phyloP scores from a whole-genome alignment of 2,113 vertebrate genomes.

The Scalopus aquaticus region DNA sequence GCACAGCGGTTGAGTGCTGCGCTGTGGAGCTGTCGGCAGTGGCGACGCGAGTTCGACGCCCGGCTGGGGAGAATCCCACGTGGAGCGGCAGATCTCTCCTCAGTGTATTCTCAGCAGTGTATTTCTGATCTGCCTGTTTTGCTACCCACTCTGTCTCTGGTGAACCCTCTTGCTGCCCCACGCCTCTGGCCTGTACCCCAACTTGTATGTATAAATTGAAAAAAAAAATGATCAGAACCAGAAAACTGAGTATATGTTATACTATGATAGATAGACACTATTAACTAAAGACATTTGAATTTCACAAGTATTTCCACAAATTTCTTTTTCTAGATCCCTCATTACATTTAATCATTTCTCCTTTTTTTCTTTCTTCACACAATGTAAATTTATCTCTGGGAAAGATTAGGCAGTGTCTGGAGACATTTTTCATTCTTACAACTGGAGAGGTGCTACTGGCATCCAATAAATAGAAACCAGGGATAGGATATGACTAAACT shows the following conservation, averaged over 20 bases:
- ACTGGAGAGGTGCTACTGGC: not conserved
- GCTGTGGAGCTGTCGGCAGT: too few species aligned
- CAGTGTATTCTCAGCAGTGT: too few species aligned
- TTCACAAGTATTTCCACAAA: not conserved
- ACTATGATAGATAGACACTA: not conserved
- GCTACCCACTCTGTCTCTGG: too few species aligned
- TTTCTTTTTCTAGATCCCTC: not conserved
- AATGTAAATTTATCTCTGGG: not conserved
- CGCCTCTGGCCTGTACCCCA: too few species aligned
- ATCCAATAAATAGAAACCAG: not conserved
- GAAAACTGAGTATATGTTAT: not conserved
- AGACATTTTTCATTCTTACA: not conserved
- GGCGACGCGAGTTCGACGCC: too few species aligned
- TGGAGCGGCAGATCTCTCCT: too few species aligned
- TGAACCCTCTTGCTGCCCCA: too few species aligned
- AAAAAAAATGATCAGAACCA: not conserved
- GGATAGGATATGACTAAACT: not conserved
- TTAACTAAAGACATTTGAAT: not conserved
- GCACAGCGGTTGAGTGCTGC: too few species aligned
- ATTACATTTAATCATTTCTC: not conserved
- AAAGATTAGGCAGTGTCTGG: not conserved
- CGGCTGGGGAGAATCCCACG: too few species aligned
- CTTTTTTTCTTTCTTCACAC: not conserved
- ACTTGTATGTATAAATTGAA: too few species aligned
- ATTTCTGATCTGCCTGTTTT: too few species aligned